Percentiles rank a stretch among this genome's conserved stretches.
These are phyloP conservation scores for Lochmaea crataegi DNA, from an alignment of 2,888 invertebrate genomes.

Conservation along the genomic window DNA sequence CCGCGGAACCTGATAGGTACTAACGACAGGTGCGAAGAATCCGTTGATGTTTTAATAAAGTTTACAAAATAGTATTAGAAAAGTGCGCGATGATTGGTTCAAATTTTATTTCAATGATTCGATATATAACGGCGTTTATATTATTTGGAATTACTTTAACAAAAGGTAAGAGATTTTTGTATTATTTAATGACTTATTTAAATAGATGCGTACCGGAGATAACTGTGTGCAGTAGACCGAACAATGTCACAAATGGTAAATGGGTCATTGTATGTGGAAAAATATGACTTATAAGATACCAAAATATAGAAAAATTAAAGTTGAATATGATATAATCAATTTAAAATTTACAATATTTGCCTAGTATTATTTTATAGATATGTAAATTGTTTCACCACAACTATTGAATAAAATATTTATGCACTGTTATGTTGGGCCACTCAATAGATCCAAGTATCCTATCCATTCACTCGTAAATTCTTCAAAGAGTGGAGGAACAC, in stretches of 20 bases:
- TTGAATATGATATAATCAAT: too few relatives aligned
- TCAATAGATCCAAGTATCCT: too few relatives aligned
- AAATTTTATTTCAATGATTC: neutral
- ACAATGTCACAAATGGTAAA: conserved; percentile 9
- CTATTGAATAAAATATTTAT: too few relatives aligned
- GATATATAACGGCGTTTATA: conserved; percentile 4
- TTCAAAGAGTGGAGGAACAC: too few relatives aligned
- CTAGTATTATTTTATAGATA: too few relatives aligned
- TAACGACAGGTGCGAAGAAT: conserved; percentile 45
- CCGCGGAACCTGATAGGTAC: conserved; percentile 16
- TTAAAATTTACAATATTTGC: too few relatives aligned
- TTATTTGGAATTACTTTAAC: conserved; percentile 21
- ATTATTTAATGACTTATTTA: neutral
- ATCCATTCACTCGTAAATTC: too few relatives aligned
- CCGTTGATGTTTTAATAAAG: conserved; percentile 30
- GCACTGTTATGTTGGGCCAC: too few relatives aligned
- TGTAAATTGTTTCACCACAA: too few relatives aligned
- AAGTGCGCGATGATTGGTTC: conserved; percentile 26
- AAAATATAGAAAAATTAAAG: too few relatives aligned
- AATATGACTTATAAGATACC: too few relatives aligned
- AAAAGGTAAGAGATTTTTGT: conserved; percentile 5
- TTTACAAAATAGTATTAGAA: conserved; percentile 22
- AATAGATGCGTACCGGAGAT: neutral
- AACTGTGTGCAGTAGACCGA: conserved; percentile 3
- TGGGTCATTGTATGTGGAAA: neutral